Percentiles rank a stretch among this genome's conserved stretches.
Evolutionary conservation across 1,140 invertebrate species (phyloP).

Genomic region (Neelides sp.): DNA sequence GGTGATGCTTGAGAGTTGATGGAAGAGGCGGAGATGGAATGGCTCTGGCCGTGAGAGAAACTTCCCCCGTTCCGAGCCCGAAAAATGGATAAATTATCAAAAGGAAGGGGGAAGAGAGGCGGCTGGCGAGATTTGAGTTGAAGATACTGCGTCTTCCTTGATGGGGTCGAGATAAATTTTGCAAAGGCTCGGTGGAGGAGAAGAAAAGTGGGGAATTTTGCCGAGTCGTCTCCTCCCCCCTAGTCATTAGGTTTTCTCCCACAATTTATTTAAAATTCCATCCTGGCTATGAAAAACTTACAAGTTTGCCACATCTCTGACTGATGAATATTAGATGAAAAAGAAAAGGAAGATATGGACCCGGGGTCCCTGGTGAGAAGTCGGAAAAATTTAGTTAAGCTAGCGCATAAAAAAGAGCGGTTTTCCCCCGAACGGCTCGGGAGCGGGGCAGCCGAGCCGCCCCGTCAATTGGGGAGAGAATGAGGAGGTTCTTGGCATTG

Average conservation of each 20-base stretch:
- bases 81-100: too few species aligned
- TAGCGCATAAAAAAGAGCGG: conserved; percentile 30
- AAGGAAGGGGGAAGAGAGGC: too few species aligned
- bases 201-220: conserved; percentile 20
- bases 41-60: too few species aligned
- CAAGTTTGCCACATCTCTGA: conserved; percentile 24
- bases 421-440: too few species aligned
- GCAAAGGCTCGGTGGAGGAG: conserved; percentile 8
- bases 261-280: conserved; percentile 32
- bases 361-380: conserved; percentile 26
- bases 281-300: conserved; percentile 31
- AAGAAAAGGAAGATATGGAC: conserved; percentile 25
- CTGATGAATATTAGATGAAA: conserved; percentile 31
- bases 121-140: neutral
- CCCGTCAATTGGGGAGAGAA: conserved; percentile 10
- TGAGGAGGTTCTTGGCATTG: neutral
- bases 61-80: too few species aligned
- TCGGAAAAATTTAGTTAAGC: conserved; percentile 31
- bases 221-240: conserved; percentile 22
- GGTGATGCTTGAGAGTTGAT: too few species aligned
- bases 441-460: too few species aligned
- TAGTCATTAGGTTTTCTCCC: conserved; percentile 32
- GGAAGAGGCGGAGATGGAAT: too few species aligned
- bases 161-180: conserved; percentile 26
- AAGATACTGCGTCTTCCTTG: conserved; percentile 10